These are phyloP conservation scores for Ecdyonurus torrentis DNA, from an alignment of 2,888 invertebrate genomes.

Conservation along the genomic window DNA sequence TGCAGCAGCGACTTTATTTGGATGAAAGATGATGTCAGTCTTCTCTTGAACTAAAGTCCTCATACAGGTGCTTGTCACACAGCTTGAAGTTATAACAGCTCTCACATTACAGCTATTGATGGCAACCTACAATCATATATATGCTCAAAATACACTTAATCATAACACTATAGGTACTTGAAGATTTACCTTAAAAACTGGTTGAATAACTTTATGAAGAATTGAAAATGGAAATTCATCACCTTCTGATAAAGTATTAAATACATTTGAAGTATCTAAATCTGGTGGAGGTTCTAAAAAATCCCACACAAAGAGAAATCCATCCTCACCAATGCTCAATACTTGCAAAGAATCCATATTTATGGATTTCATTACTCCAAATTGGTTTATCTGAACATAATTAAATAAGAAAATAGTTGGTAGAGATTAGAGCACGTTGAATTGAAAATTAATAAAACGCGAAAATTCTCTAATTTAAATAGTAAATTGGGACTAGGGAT, in stretches of 20 bases:
- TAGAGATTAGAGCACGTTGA: too few species aligned
- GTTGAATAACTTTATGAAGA: not conserved
- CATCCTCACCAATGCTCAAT: slow-evolving; percentile 46
- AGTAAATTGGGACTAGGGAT: too few species aligned
- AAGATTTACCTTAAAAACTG: not conserved
- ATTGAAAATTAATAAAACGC: too few species aligned
- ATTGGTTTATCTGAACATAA: slow-evolving; percentile 1
- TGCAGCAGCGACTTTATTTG: not conserved
- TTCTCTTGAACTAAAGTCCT: not conserved
- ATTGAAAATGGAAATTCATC: not conserved
- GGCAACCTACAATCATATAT: not conserved
- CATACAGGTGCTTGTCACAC: not conserved
- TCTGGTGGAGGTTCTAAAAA: slow-evolving; percentile 20
- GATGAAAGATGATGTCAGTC: not conserved
- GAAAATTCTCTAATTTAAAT: too few species aligned
- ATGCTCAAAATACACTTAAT: too few species aligned
- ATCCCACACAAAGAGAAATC: slow-evolving; percentile 53
- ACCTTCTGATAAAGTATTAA: not conserved
- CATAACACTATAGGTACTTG: too few species aligned
- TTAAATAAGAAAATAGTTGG: too few species aligned
- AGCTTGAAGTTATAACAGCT: not conserved
- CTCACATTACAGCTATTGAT: not conserved
- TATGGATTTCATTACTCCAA: slow-evolving; percentile 22
- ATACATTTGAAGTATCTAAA: not conserved
- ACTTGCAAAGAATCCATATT: slow-evolving; percentile 38